Conservation (phyloP, 2,888 invertebrate genomes). For the Ectemnius lituratus region DNA sequence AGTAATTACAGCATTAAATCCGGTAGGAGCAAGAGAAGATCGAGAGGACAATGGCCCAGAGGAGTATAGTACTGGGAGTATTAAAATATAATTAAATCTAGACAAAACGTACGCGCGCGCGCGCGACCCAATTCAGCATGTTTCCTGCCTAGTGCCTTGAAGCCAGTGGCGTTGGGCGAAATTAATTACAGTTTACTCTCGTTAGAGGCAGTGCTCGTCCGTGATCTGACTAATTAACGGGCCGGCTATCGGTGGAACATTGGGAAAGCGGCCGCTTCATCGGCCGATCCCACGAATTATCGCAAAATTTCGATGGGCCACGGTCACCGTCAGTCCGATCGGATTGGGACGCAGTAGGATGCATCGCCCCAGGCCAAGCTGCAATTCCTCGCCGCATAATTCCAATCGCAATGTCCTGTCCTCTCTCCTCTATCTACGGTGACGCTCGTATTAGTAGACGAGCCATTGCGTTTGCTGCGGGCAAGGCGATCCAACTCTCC, state of each 20-base stretch:
- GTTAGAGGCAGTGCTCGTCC: constrained; percentile 12
- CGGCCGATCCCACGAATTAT: constrained; percentile 46
- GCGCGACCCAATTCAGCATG: neutral
- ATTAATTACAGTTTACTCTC: constrained; percentile 28
- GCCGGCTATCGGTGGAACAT: neutral
- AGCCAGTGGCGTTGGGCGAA: constrained; percentile 13
- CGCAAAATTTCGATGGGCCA: constrained; percentile 41
- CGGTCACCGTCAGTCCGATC: constrained; percentile 36
- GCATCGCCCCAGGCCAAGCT: constrained; percentile 46
- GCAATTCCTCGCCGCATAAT: constrained; percentile 58
- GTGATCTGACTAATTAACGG: constrained; percentile 31
- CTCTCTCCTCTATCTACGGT: constrained; percentile 19
- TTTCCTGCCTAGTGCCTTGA: neutral
- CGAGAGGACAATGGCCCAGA: neutral
- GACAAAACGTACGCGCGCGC: neutral
- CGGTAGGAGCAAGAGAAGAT: neutral
- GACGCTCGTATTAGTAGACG: too few relatives aligned
- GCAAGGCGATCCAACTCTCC: constrained; percentile 33
- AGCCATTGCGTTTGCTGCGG: constrained; percentile 39
- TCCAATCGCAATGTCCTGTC: constrained; percentile 48
- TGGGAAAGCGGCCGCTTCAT: constrained; percentile 25
- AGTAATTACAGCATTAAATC: neutral
- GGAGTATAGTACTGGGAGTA: neutral
- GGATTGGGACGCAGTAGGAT: constrained; percentile 34
- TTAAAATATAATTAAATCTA: constrained; percentile 1